A percentile compares a stretch with the other conserved stretches of the same genome.
Evolutionary conservation across 2,113 vertebrate species (phyloP).

Genomic region (Charina bottae): DNA sequence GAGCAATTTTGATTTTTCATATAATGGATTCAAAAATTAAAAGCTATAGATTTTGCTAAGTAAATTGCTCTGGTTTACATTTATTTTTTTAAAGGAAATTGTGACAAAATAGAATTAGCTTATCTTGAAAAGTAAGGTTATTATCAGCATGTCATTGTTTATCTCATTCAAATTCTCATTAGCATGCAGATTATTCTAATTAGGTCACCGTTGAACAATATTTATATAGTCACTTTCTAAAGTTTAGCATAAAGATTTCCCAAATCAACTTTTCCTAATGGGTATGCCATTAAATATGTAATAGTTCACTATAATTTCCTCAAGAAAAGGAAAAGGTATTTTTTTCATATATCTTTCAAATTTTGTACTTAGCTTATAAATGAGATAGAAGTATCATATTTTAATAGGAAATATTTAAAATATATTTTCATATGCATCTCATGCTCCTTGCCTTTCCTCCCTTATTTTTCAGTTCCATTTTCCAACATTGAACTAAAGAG

Average conservation of each 20-base stretch:
- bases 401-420: constrained; percentile 42
- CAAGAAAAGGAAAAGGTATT: constrained; percentile 45
- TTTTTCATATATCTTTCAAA: constrained; percentile 51
- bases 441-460: constrained; percentile 36
- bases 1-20: constrained; percentile 34
- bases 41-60: constrained; percentile 67
- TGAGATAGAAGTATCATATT: constrained; percentile 12
- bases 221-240: constrained; percentile 73
- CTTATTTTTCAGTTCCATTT: constrained; percentile 9
- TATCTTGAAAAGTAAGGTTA: constrained; percentile 82
- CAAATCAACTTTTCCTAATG: constrained; percentile 76
- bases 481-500: constrained; percentile 23
- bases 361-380: constrained; percentile 39
- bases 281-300: constrained; percentile 70
- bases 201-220: constrained; percentile 81
- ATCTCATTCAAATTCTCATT: constrained; percentile 78
- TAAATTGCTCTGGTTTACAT: constrained; percentile 55
- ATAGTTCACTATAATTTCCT: constrained; percentile 68
- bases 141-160: constrained; percentile 78
- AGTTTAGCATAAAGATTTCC: constrained; percentile 64
- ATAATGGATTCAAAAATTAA: constrained; percentile 50
- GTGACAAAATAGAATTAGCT: constrained; percentile 74
- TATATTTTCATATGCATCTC: constrained; percentile 23
- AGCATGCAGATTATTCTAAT: constrained; percentile 82
- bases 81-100: constrained; percentile 68